These are phyloP conservation scores for Nansenia antarctica DNA, from an alignment of 2,113 vertebrate species.

Conservation along the genomic window DNA sequence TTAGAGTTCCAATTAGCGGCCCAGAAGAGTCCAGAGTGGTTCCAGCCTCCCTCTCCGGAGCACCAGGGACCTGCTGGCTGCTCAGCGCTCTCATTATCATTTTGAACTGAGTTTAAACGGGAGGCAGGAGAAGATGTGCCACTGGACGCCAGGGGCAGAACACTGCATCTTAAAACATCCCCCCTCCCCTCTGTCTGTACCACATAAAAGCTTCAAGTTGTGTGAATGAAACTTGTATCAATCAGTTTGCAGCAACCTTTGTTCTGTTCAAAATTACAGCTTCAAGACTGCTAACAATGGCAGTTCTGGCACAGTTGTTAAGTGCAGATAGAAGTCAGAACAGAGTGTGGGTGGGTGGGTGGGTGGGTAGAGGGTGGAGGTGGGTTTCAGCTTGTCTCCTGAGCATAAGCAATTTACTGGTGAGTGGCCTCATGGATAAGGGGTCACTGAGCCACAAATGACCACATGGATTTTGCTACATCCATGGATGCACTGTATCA, in stretches of 20 bases:
- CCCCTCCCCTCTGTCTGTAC: conserved; percentile 58
- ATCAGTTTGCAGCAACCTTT: conserved; percentile 75
- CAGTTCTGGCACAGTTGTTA: conserved; percentile 63
- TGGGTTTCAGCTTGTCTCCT: conserved; percentile 37
- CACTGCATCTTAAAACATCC: conserved; percentile 69
- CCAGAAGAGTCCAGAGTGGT: conserved; percentile 68
- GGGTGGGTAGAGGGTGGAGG: not conserved
- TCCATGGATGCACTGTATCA: conserved; percentile 53
- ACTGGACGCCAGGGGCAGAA: conserved; percentile 70
- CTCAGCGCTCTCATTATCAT: conserved; percentile 84
- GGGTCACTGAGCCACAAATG: conserved; percentile 63
- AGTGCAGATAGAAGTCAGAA: conserved; percentile 29
- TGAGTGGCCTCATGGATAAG: conserved; percentile 67
- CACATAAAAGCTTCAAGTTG: conserved; percentile 74
- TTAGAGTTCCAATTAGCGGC: conserved; percentile 81
- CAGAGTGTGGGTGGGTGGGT: not conserved
- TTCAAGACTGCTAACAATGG: conserved; percentile 76
- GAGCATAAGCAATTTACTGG: conserved; percentile 66
- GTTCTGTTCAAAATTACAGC: conserved; percentile 74
- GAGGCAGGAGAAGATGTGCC: conserved; percentile 69
- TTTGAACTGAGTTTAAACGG: conserved; percentile 84
- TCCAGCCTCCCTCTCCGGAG: conserved; percentile 42
- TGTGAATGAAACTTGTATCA: conserved; percentile 78
- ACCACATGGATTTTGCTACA: conserved; percentile 65
- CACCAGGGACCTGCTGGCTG: conserved; percentile 73